Conservation (phyloP, 1,140 invertebrate genomes). For the Camponotus vicinus region DNA sequence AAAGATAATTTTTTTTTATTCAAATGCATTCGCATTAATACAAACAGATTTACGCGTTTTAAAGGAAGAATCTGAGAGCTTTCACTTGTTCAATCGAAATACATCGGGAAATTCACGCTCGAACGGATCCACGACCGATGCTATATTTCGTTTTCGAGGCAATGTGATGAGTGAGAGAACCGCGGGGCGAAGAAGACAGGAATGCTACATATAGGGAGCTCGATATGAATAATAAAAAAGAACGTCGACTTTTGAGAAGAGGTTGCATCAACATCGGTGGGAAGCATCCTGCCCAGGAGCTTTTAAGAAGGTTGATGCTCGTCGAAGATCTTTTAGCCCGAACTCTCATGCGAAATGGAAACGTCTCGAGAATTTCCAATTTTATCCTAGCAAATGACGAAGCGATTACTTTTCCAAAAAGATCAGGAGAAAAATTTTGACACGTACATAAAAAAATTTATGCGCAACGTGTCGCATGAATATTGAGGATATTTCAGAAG, state of each 20-base stretch:
- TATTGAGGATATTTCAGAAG: neutral
- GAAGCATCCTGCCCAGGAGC: constrained; percentile 32
- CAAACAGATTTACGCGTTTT: neutral
- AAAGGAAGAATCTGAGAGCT: constrained; percentile 17
- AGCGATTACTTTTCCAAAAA: neutral
- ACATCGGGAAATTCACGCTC: constrained; percentile 54
- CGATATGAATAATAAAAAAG: constrained; percentile 71
- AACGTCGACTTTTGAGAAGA: constrained; percentile 38
- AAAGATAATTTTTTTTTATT: neutral
- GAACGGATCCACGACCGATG: constrained; percentile 1
- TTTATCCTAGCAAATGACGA: neutral
- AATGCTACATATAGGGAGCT: neutral
- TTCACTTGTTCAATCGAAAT: constrained; percentile 52
- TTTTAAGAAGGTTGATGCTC: constrained; percentile 22
- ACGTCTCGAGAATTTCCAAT: constrained; percentile 19
- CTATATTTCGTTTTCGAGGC: constrained; percentile 51
- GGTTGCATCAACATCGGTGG: constrained; percentile 55
- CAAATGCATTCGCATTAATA: neutral
- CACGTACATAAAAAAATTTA: neutral
- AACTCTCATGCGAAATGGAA: neutral
- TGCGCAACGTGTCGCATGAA: neutral
- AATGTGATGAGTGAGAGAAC: neutral
- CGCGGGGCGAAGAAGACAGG: neutral
- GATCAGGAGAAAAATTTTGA: neutral
- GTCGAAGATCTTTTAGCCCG: constrained; percentile 13